Percentiles rank a stretch among this genome's conserved stretches.
Evolutionary conservation across 2,888 invertebrate genomes (phyloP).

Genomic region (Halictus quadricinctus): DNA sequence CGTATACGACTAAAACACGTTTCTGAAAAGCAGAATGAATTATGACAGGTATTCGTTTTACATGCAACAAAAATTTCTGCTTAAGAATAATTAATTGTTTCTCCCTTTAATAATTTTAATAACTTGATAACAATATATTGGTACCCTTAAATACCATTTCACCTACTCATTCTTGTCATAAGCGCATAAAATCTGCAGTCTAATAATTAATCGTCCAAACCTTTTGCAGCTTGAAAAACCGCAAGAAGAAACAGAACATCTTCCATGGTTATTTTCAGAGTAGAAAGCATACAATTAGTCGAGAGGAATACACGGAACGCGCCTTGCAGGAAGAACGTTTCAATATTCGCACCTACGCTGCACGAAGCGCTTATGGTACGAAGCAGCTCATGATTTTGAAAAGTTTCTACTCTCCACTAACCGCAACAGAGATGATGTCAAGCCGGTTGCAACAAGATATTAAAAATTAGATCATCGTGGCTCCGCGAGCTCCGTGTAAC

Average conservation of each 20-base stretch:
- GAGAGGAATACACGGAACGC: background rate
- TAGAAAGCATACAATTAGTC: background rate
- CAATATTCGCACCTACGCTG: background rate
- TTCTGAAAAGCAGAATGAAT: background rate
- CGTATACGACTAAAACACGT: background rate
- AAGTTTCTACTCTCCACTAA: background rate
- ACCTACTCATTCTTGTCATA: too few species aligned
- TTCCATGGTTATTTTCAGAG: background rate
- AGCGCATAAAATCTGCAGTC: background rate
- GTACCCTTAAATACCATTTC: too few species aligned
- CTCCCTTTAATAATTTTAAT: too few species aligned
- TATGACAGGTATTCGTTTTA: background rate
- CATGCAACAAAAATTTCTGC: background rate
- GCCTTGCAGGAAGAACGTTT: background rate
- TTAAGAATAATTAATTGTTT: background rate
- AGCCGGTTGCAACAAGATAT: background rate
- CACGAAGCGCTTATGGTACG: background rate
- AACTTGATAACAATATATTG: too few species aligned
- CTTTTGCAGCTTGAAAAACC: background rate
- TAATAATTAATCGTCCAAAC: background rate
- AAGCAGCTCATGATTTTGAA: background rate
- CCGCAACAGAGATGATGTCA: background rate
- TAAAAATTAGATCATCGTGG: constrained; percentile 5
- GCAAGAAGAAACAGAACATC: background rate
- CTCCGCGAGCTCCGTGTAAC: background rate